phyloP scores from a whole-genome alignment of 2,888 invertebrate species.

The Cremastinae sp. region DNA sequence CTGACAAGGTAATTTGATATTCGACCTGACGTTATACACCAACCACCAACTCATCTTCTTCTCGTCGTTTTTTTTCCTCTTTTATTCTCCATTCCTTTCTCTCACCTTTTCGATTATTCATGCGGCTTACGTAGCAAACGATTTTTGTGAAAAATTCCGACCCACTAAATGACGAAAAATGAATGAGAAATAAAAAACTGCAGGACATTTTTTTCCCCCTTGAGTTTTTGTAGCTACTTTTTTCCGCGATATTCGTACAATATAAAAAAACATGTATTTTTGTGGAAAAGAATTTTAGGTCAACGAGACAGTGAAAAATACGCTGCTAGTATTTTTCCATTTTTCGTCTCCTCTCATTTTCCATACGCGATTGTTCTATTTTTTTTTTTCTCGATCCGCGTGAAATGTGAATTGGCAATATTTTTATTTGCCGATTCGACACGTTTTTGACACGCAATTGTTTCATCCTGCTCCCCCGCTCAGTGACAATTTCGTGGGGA shows the following conservation, averaged over 20 bases:
- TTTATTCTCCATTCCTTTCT: neutral
- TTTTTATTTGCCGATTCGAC: no score
- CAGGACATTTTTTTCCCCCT: conserved; percentile 24
- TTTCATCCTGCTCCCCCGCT: no score
- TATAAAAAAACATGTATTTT: conserved; percentile 1
- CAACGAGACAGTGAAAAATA: neutral
- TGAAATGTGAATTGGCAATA: no score
- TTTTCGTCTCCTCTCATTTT: neutral
- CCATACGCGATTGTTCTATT: no score
- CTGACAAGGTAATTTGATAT: conserved; percentile 59
- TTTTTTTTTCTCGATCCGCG: no score
- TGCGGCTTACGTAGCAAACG: neutral
- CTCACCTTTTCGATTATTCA: conserved; percentile 29
- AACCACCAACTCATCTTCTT: conserved; percentile 24
- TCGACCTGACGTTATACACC: conserved; percentile 14
- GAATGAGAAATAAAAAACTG: neutral
- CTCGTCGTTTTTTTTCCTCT: neutral
- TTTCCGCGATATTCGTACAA: neutral
- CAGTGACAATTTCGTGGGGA: no score
- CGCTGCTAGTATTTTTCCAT: neutral
- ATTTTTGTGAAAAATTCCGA: conserved; percentile 3
- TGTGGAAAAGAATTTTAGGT: conserved; percentile 12
- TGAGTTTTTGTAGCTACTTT: neutral
- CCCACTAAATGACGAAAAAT: neutral
- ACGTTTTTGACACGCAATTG: no score